Evolutionary conservation across 2,797 vertebrate species (phyloP), one percentile per base, ranked within the genome.

Genomic region (Babyrousa celebensis): DNA sequence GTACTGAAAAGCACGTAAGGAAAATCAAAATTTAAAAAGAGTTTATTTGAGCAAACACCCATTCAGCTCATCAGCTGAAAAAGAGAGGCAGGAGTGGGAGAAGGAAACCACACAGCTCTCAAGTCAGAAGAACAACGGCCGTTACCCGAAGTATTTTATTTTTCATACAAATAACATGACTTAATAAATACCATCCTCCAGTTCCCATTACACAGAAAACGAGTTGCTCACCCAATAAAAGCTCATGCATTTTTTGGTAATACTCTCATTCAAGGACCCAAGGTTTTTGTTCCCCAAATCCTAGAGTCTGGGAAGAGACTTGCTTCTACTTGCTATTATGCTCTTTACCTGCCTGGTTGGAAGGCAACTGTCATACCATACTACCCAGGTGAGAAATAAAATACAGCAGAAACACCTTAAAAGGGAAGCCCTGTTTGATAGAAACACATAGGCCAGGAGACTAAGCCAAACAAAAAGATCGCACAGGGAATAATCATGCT

Each of bases 151-250:
- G 85, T 67, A 52, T 82, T 68, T 87, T 48, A 52, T 11, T 62
- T 92, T 90, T 82, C 20, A 23, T 70, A 36, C 36, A 58, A 78
- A 32, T 62, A 95, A 21, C 32, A 56, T 32, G 21, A 83, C 15
- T 48, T 89, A 74, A 65, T 86, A 96, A 97, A 62, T 43, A 75
- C 12, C 52, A n/a, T 60, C 29, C 3, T 92, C 25, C 78, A 89
- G 89, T 86, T 95, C 40, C 86, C 83, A 75, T 84, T 63, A 58
- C 25, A 84, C 56, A 83, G 48, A 90, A 74, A 83, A 74, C 29
- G 48, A 29, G 79, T 80, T 89, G 75, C 87, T 96, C 21, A 83
- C 14, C 68, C 68, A 89, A 68, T 95, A 96, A 97, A 96, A 89
- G 58, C 82, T 40, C 88, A 29, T 15, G 94, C 29, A 52, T 85